phyloP scores from a whole-genome alignment of 2,113 vertebrate genomes.

The Hassar affinis region DNA sequence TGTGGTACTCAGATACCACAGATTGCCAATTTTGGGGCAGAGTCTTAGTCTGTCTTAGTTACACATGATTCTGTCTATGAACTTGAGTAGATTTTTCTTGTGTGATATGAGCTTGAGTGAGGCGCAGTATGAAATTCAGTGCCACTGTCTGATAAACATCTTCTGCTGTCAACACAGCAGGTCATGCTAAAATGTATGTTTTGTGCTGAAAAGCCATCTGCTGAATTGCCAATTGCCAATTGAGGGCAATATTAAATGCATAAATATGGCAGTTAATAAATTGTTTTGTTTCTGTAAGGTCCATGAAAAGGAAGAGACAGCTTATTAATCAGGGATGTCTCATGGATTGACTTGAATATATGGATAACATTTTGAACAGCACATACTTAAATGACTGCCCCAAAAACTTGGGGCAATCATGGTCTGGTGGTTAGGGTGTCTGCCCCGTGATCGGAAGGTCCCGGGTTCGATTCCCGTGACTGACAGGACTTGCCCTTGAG shows the following conservation, averaged over 20 bases:
- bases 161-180: not conserved
- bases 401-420: too few species aligned
- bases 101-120: not conserved
- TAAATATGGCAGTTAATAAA: not conserved
- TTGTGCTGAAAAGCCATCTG: not conserved
- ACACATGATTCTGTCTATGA: not conserved
- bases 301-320: not conserved
- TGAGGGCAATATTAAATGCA: not conserved
- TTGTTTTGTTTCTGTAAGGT: not conserved
- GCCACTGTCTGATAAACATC: not conserved
- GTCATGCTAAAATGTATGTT: not conserved
- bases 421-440: too few species aligned
- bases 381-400: too few species aligned
- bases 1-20: not conserved
- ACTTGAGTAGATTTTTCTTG: not conserved
- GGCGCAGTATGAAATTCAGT: not conserved
- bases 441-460: too few species aligned
- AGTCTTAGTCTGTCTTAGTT: not conserved
- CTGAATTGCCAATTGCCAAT: not conserved
- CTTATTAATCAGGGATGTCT: not conserved
- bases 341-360: not conserved
- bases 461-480: too few species aligned
- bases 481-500: too few species aligned
- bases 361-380: too few species aligned
- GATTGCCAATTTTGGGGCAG: too few species aligned